Evolutionary conservation across 1,140 invertebrate species (phyloP), one percentile per base, ranked within the genome.

Genomic region (Anadara kagoshimensis): DNA sequence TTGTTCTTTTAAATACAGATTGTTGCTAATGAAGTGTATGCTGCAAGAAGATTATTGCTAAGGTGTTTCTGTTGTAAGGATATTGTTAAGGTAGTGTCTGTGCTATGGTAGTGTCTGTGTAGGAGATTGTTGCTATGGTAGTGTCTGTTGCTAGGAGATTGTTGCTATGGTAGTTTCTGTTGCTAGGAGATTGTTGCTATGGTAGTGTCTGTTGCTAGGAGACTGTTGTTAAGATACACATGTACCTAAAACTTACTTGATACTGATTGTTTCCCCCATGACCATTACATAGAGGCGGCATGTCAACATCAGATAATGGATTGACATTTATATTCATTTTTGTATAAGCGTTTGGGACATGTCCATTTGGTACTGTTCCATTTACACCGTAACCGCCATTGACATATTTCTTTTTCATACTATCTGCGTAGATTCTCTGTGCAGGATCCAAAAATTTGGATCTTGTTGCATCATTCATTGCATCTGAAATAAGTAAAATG

Each of bases 241-340:
- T 22, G 12, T 51, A n/a, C 16, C 18, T 18, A 51, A 24, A 8
- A 51, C 58, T 24, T 66, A 73, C 70, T 53, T 73, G 62, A 62
- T 51, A 56, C 11, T 59, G 44, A 4, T 58, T 54, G 11, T 44
- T 22, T 22, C 47, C 43, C 11, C 44, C 54, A 44, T 67, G 20
- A 49, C 65, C 63, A 45, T 69, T 54, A 54, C 43, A 56, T 5
- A 66, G 24, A 5, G 62, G 53, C 41, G 56, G 41, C 26, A 56
- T 44, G 16, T 83, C 79, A 56, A 81, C 45, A n/a, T 85, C 76
- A 14, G 83, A 77, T 66, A 87, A 24, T 18, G 86, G 83, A 69
- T 85, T 87, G 16, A 86, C 81, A 77, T 76, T 86, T 49, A 87
- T 80, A 71, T 86, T 87, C 82, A 86, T 83, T 63, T 82, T 81